Base-by-base conservation (phyloP, 2,113 vertebrate species). In the Barnardius zonarius region DNA sequence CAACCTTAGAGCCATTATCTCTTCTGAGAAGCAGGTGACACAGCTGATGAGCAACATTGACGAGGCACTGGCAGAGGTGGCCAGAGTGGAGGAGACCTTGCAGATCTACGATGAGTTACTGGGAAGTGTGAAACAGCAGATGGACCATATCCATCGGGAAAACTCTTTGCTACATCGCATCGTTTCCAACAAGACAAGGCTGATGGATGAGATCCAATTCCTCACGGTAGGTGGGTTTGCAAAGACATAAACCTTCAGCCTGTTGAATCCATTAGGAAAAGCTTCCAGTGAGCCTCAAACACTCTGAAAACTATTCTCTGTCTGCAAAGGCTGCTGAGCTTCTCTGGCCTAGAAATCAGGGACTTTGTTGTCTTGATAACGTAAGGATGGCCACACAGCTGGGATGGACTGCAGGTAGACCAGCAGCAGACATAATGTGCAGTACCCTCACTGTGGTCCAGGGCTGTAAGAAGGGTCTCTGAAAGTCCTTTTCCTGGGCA, bases 131-230 rank as follows among this genome's bases (percentile, higher is more conserved):
- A 95, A 96, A 90, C 91, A 94, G 83, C 94, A 96, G 93, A 95
- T 96, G 96, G 95, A 96, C 43, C 91, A 86, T 81, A 95, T 97
- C 88, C 68, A 96, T 49, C 46, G 0, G 74, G 90, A 96, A 12
- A 96, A 83, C 81, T 84, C 91, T 74, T 64, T 91, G 66, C 86
- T 97, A 12, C 95, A 96, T 11, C 30, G 17, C 25, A 61, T 92
- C 0, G 2, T 68, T 49, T 89, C 87, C 84, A 96, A 93, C 74
- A 83, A 90, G 64, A 35, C 33, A 0, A 93, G 31, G 83, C 90
- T 97, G 86, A 55, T 57, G 72, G 82, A 88, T 22, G 96, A 97
- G 87, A 63, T 96, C 46, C 70, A 91, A 61, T 57, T 97, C 80
- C 96, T 97, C 69, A 95, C 75, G 7, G 97, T 95, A 86, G 0